Evolutionary conservation across 2,797 vertebrate genomes (phyloP).

Genomic region (Coregonus ussuriensis): DNA sequence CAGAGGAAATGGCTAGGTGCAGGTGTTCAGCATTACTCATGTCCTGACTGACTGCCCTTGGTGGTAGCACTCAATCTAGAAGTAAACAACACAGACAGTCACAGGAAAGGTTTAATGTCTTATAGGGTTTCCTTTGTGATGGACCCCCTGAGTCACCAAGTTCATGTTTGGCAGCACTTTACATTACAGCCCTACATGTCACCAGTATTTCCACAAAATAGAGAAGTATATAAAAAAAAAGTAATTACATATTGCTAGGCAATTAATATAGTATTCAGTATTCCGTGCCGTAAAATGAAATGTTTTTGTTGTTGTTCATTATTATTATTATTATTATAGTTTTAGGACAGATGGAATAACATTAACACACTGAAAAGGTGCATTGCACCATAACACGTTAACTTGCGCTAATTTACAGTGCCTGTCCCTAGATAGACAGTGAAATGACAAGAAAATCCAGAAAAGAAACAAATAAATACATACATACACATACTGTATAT

Average conservation of each 20-base stretch:
- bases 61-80: slow-evolving; percentile 76
- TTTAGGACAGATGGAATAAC: background rate
- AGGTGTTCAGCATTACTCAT: slow-evolving; percentile 80
- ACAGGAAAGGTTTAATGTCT: slow-evolving; percentile 46
- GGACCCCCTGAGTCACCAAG: background rate
- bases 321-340: background rate
- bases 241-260: background rate
- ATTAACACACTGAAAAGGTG: background rate
- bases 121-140: background rate
- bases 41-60: slow-evolving; percentile 71
- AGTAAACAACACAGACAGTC: slow-evolving; percentile 71
- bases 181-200: background rate
- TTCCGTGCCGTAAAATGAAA: too few species aligned
- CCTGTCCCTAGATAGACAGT: too few species aligned
- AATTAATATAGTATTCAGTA: background rate
- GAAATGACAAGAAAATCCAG: too few species aligned
- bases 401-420: too few species aligned
- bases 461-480: background rate
- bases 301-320: too few species aligned
- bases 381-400: too few species aligned
- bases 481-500: too few species aligned
- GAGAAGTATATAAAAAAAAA: background rate
- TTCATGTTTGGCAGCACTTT: background rate
- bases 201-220: background rate
- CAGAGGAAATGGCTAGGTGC: slow-evolving; percentile 66